phyloP scores from a whole-genome alignment of 2,888 invertebrate species.

The Aspidiotus destructor region DNA sequence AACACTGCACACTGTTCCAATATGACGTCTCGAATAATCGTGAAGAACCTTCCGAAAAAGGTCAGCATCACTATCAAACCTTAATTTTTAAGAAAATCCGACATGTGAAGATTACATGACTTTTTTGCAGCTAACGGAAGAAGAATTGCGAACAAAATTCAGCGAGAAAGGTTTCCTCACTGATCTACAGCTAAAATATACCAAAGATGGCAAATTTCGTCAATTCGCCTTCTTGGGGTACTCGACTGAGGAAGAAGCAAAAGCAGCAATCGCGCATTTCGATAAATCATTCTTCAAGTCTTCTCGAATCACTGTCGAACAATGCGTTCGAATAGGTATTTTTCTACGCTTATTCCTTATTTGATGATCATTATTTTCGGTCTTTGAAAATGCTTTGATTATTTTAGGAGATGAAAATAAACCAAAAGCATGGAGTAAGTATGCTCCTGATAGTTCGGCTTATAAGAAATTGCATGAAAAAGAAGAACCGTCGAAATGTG shows the following conservation, averaged over 20 bases:
- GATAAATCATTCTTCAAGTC: constrained; percentile 78
- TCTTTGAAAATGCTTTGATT: neutral
- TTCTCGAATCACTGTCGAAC: constrained; percentile 53
- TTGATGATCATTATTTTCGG: neutral
- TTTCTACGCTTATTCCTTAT: constrained; percentile 21
- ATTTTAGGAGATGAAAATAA: constrained; percentile 54
- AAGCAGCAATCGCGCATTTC: constrained; percentile 64
- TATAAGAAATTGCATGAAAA: constrained; percentile 49
- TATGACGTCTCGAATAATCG: constrained; percentile 72
- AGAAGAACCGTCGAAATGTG: constrained; percentile 19
- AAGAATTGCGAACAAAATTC: constrained; percentile 65
- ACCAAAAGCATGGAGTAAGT: constrained; percentile 88
- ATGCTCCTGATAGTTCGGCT: constrained; percentile 65
- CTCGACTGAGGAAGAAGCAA: constrained; percentile 67
- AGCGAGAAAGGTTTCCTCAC: constrained; percentile 74
- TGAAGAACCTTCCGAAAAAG: constrained; percentile 81
- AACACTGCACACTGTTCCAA: neutral
- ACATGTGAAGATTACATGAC: neutral
- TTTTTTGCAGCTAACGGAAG: constrained; percentile 60
- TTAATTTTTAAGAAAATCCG: neutral
- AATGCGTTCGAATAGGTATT: constrained; percentile 38
- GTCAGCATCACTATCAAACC: constrained; percentile 48
- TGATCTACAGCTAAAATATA: constrained; percentile 87
- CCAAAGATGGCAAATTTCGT: constrained; percentile 80
- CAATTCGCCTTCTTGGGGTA: constrained; percentile 91